Percentiles rank a stretch among this genome's conserved stretches.
These are phyloP conservation scores for Macrotis lagotis DNA, from an alignment of 2,113 vertebrate species.

Conservation along the genomic window DNA sequence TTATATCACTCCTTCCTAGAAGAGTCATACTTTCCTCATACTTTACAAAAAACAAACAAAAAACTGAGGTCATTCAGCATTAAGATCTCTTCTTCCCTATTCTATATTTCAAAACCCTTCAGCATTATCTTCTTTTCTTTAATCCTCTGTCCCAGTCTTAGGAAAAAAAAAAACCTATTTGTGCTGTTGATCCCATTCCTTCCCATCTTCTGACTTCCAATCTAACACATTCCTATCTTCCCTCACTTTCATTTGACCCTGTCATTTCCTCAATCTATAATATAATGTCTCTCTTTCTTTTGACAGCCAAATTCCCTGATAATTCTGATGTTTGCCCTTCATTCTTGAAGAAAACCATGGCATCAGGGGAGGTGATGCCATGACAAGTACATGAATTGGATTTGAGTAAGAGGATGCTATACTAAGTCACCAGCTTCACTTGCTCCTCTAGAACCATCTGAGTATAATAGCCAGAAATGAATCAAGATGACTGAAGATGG, in stretches of 20 bases:
- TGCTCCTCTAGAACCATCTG: too few species aligned
- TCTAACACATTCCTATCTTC: neutral
- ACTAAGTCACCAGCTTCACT: too few species aligned
- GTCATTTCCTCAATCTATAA: neutral
- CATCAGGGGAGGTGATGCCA: too few species aligned
- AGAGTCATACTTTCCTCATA: neutral
- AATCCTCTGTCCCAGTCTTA: neutral
- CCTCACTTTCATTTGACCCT: neutral
- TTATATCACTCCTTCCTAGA: neutral
- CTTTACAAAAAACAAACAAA: neutral
- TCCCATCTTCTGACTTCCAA: neutral
- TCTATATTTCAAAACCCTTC: neutral
- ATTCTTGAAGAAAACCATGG: too few species aligned
- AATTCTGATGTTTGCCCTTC: too few species aligned
- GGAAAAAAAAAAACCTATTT: neutral
- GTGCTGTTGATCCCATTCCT: neutral
- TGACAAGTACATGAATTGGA: too few species aligned
- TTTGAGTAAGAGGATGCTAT: too few species aligned
- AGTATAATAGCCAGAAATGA: too few species aligned
- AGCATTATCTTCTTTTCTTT: neutral
- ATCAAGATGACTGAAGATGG: too few species aligned
- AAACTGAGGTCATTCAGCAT: too few species aligned
- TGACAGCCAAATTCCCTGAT: neutral
- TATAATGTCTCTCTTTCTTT: neutral
- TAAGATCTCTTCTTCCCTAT: neutral